Conservation (phyloP, 2,888 invertebrate species). For the Bellardia pandia region DNA sequence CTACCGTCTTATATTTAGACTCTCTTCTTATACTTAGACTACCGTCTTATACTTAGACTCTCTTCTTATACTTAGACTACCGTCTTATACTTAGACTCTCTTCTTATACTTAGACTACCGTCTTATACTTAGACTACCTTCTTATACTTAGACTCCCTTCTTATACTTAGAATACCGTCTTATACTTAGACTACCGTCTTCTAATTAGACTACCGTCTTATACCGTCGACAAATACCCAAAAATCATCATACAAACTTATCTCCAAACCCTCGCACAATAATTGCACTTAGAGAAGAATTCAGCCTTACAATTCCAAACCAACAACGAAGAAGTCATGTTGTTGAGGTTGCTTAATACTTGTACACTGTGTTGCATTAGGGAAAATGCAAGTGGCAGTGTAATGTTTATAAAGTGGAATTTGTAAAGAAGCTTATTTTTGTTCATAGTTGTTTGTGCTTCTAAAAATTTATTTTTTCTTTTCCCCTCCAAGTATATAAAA, state of each 20-base stretch:
- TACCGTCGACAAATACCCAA: too few species aligned
- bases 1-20: too few species aligned
- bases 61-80: too few species aligned
- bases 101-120: too few species aligned
- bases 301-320: background rate
- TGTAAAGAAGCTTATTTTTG: constrained; percentile 68
- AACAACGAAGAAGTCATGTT: constrained; percentile 59
- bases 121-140: too few species aligned
- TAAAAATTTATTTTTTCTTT: constrained; percentile 15
- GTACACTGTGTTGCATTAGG: constrained; percentile 40
- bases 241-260: background rate
- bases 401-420: constrained; percentile 69
- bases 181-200: too few species aligned
- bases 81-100: too few species aligned
- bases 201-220: too few species aligned
- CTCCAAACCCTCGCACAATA: constrained; percentile 17
- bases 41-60: too few species aligned
- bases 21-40: too few species aligned
- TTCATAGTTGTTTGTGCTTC: background rate
- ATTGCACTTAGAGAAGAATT: constrained; percentile 15
- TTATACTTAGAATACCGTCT: background rate
- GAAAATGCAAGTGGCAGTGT: constrained; percentile 65
- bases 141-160: background rate
- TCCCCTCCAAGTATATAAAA: constrained; percentile 51
- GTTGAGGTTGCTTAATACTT: constrained; percentile 63